Percentiles rank a stretch among this genome's conserved stretches.
Evolutionary conservation across 2,888 invertebrate genomes (phyloP).

Genomic region (Sericinus montela): DNA sequence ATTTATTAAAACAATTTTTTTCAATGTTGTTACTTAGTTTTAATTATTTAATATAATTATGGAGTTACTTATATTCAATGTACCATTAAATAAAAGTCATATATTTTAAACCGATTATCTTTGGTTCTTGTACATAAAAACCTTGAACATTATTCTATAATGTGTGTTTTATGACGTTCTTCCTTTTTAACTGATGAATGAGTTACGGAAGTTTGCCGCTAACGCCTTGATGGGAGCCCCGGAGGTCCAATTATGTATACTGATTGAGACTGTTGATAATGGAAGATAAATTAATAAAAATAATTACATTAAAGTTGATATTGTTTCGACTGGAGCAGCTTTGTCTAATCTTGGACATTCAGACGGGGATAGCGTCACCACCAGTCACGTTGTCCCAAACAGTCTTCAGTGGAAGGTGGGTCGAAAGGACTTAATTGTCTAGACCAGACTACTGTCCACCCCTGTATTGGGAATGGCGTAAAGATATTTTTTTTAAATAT

Average conservation of each 20-base stretch:
- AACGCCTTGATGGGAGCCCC: constrained; percentile 13
- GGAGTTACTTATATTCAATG: neutral
- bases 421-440: too few relatives aligned
- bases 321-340: neutral
- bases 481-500: too few relatives aligned
- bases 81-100: neutral
- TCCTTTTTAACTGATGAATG: constrained; percentile 1
- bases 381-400: too few relatives aligned
- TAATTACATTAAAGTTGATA: constrained; percentile 11
- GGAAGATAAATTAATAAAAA: too few relatives aligned
- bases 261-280: constrained; percentile 2
- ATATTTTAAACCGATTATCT: constrained; percentile 1
- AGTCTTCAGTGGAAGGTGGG: too few relatives aligned
- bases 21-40: too few relatives aligned
- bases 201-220: constrained; percentile 17
- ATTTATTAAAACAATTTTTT: too few relatives aligned
- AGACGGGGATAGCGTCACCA: too few relatives aligned
- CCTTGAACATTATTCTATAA: constrained; percentile 8
- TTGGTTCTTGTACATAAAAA: neutral
- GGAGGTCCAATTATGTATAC: constrained; percentile 17
- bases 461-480: too few relatives aligned
- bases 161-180: constrained; percentile 4
- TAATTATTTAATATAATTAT: too few relatives aligned
- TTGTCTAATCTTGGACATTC: too few relatives aligned
- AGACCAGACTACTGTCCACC: too few relatives aligned